A percentile compares a stretch with the other conserved stretches of the same genome.
Evolutionary conservation across 2,888 invertebrate species (phyloP).

Genomic region (Acheta domesticus): DNA sequence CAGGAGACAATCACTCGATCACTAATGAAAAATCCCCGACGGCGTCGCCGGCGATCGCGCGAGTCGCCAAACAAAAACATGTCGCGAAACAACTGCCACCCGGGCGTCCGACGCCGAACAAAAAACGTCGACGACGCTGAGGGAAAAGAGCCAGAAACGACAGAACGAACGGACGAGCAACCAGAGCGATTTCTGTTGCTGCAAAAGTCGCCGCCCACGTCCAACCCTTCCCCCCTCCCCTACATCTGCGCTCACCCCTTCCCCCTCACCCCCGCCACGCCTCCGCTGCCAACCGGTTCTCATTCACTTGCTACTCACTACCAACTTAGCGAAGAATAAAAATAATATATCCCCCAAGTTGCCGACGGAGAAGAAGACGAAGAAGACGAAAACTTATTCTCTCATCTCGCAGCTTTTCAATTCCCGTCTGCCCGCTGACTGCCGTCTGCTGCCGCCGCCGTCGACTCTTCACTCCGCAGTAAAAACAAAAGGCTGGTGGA

Average conservation of each 20-base stretch:
- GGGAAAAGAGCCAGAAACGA: neutral
- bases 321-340: constrained; percentile 1
- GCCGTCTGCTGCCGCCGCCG: neutral
- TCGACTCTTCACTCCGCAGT: neutral
- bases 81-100: constrained; percentile 5
- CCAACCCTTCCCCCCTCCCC: neutral
- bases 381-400: constrained; percentile 18
- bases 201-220: neutral
- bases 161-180: neutral
- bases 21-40: neutral
- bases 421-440: neutral
- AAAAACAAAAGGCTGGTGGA: constrained; percentile 18
- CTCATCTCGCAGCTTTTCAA: constrained; percentile 18
- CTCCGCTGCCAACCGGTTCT: neutral
- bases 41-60: neutral
- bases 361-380: neutral
- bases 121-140: neutral
- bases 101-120: neutral
- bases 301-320: constrained; percentile 10
- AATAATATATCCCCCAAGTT: constrained; percentile 10
- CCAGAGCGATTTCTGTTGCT: neutral
- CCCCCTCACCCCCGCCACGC: neutral
- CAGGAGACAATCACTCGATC: neutral
- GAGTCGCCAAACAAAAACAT: neutral
- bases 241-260: neutral